Evolutionary conservation across 2,797 vertebrate genomes (phyloP).

Genomic region (Catharus ustulatus): DNA sequence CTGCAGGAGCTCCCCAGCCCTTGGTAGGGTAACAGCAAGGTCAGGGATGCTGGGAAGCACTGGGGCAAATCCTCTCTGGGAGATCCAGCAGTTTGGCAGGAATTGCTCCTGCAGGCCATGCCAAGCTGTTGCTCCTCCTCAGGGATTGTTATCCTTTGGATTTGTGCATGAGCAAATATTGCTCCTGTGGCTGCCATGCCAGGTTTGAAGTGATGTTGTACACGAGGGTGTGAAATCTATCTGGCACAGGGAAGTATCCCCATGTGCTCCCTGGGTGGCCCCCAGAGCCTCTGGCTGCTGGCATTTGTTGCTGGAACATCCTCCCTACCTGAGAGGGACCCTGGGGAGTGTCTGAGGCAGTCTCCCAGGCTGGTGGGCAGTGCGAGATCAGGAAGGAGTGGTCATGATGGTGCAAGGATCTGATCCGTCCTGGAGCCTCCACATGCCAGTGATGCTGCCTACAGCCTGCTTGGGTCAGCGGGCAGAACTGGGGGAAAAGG

Average conservation of each 20-base stretch:
- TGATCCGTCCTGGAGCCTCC: not conserved
- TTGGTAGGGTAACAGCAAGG: not conserved
- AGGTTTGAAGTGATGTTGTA: not conserved
- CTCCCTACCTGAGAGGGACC: too few species aligned
- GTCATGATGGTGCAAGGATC: not conserved
- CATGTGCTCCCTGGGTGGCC: fast-evolving
- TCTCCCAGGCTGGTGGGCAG: not conserved
- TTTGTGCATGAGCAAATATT: not conserved
- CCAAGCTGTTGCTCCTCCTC: not conserved
- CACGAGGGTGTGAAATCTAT: not conserved
- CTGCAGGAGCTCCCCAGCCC: not conserved
- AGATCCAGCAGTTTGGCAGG: not conserved
- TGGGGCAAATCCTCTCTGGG: not conserved
- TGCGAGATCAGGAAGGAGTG: not conserved
- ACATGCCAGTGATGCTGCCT: fast-evolving
- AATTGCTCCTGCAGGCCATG: not conserved
- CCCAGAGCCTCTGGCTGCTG: not conserved
- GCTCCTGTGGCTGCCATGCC: not conserved
- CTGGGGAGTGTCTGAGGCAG: not conserved
- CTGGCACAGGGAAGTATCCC: not conserved
- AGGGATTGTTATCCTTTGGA: not conserved
- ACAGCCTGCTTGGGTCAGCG: not conserved
- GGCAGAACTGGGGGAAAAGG: not conserved
- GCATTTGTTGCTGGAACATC: not conserved
- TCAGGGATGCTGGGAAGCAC: not conserved